phyloP scores from a whole-genome alignment of 1,140 invertebrate species.

The Neodiprion pinetum region DNA sequence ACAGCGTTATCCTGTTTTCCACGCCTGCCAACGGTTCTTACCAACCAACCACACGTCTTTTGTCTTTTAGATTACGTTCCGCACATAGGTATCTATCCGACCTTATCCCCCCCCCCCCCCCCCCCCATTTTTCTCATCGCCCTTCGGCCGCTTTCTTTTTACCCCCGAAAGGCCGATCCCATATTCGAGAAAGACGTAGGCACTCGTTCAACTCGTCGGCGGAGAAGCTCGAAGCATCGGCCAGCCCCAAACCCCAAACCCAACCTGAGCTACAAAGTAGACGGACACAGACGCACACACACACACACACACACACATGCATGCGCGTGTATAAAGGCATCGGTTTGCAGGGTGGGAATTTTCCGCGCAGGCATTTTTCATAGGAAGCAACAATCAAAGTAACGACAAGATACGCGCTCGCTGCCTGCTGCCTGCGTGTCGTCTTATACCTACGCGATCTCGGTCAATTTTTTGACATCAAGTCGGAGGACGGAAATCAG shows the following conservation, averaged over 20 bases:
- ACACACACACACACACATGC: no score
- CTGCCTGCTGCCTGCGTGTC: background rate
- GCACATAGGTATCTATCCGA: background rate
- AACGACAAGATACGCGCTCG: background rate
- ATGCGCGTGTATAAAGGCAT: background rate
- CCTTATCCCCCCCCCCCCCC: no score
- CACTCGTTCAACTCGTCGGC: no score
- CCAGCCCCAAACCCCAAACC: no score
- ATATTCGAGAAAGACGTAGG: no score
- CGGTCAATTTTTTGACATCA: background rate
- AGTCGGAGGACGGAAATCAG: no score
- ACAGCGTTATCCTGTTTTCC: background rate
- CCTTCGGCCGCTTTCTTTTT: no score
- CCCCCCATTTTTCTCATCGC: no score
- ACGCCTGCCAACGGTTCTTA: background rate
- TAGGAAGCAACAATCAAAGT: background rate
- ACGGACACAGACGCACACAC: no score
- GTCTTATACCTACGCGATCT: background rate
- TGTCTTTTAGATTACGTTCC: background rate
- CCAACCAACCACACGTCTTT: background rate
- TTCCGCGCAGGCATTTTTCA: background rate
- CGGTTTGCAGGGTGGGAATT: background rate
- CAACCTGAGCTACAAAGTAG: no score
- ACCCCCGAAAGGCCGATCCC: no score
- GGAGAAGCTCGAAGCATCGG: no score